These are phyloP conservation scores for Parauchenoglanis punctatus DNA, from an alignment of 2,797 vertebrate genomes.

Conservation along the genomic window DNA sequence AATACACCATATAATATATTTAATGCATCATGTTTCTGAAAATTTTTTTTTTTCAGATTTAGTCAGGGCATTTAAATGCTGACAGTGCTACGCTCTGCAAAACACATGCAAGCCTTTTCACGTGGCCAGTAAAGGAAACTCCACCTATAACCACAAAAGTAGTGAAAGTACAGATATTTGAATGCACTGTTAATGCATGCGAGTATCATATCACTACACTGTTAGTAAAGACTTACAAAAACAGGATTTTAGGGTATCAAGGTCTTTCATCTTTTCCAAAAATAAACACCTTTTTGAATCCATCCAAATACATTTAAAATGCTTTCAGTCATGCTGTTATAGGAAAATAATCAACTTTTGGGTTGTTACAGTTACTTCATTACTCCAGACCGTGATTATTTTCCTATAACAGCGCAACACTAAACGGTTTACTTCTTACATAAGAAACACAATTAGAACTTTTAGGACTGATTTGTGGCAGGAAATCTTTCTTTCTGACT, in stretches of 20 bases:
- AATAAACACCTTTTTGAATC: not conserved
- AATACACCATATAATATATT: not conserved
- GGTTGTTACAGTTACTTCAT: not conserved
- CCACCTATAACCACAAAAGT: slow-evolving; percentile 55
- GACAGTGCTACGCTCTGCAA: not conserved
- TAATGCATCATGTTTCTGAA: not conserved
- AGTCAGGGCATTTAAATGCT: slow-evolving; percentile 1
- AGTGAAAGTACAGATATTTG: slow-evolving; percentile 52
- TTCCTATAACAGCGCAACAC: not conserved
- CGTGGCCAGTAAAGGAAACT: slow-evolving; percentile 34
- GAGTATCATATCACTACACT: not conserved
- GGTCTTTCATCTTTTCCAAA: not conserved
- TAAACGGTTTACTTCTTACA: not conserved
- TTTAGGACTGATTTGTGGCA: not conserved
- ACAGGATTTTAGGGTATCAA: not conserved
- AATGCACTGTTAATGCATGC: not conserved
- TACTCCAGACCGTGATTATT: not conserved
- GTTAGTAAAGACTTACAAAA: no score
- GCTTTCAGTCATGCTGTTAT: not conserved
- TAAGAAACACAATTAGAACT: not conserved
- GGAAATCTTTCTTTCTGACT: not conserved
- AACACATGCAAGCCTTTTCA: slow-evolving; percentile 31
- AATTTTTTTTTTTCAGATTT: not conserved
- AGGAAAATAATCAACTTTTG: not conserved
- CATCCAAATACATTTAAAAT: not conserved